Evolutionary conservation across 2,888 invertebrate species (phyloP).

Genomic region (Caenorhabditis sp.): DNA sequence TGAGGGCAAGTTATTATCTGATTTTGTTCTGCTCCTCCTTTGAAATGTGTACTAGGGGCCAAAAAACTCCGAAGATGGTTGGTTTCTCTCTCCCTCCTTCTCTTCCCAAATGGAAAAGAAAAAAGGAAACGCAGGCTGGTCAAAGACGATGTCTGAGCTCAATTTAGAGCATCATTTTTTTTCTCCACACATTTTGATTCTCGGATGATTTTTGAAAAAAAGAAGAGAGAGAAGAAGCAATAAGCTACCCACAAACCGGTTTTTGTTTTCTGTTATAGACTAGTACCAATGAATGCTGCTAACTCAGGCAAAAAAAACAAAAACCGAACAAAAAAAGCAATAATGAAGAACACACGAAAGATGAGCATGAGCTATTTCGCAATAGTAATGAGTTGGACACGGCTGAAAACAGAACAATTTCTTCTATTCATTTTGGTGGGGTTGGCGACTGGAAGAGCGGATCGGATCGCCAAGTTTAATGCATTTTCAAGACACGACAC

Average conservation of each 20-base stretch:
- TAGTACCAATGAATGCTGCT: background rate
- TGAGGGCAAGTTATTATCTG: slow-evolving; percentile 54
- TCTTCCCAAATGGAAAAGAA: no score
- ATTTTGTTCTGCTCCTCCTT: slow-evolving; percentile 14
- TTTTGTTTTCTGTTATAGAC: background rate
- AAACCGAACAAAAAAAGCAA: background rate
- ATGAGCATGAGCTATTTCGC: slow-evolving; percentile 40
- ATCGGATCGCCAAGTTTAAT: slow-evolving; percentile 32
- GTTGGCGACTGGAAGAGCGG: no score
- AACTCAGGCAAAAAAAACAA: background rate
- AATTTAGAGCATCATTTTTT: slow-evolving; percentile 16
- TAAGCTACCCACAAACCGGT: no score
- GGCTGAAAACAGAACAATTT: slow-evolving; percentile 33
- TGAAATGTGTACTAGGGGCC: slow-evolving; percentile 5
- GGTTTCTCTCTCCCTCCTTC: slow-evolving; percentile 35
- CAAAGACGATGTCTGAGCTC: slow-evolving; percentile 54
- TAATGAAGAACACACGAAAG: slow-evolving; percentile 11
- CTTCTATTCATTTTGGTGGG: slow-evolving; percentile 13
- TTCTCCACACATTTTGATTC: slow-evolving; percentile 30
- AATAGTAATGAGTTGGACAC: slow-evolving; percentile 15
- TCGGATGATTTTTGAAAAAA: slow-evolving; percentile 4
- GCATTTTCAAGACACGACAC: slow-evolving; percentile 35
- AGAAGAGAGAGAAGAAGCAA: background rate
- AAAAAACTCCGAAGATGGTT: slow-evolving; percentile 22
- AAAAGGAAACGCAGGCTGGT: slow-evolving; percentile 48